Evolutionary conservation across 2,888 invertebrate genomes (phyloP), one percentile per base, ranked within the genome.

Genomic region (Bellardia bayeri): DNA sequence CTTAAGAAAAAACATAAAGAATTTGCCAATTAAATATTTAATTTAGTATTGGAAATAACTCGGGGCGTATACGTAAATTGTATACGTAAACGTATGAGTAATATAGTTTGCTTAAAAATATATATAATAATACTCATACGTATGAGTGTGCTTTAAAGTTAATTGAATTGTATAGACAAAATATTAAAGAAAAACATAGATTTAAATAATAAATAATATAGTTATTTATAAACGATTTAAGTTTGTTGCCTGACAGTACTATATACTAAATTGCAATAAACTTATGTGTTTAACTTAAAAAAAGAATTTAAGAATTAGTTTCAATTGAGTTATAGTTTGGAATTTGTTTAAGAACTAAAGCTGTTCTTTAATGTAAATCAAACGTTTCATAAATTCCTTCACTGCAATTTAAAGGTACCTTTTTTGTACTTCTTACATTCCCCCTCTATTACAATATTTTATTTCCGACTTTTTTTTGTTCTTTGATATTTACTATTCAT

Each of bases 11-110:
- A 11, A 37, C 3, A 49, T 23, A 13, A 49, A 40, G 11, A 30
- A 51, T n/a, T 58, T 49, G 37, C 16, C 33, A 78, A 66, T 69
- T 49, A 37, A 58, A 49, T 33, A 45, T 58, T 49, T 78, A n/a
- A 66, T 66, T 78, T 42, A 13, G 56, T 33, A 56, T n/a, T 16
- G 33, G 3, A 30, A 13, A n/a, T 30, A 56, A 5, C 49, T 13
- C n/a, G 13, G 45, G 66, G 56, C 66, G 66, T 66, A 33, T 56
- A 30, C 9, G 9, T 45, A 49, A 40, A 9, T 33, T 6, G 6
- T 42, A 63, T 2, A 66, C 76, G 64, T 76, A 76, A 49, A 66
- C 76, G 76, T 76, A 76, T 63, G 58, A 16, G 30, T 51, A 45
- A 49, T 49, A 30, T 23, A 16, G 30, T 49, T 68, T 66, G 42